A percentile compares a stretch with the other conserved stretches of the same genome.
These are phyloP conservation scores for Palythoa heliodiscus DNA, from an alignment of 92 coral and sea anemone species.

Conservation along the genomic window DNA sequence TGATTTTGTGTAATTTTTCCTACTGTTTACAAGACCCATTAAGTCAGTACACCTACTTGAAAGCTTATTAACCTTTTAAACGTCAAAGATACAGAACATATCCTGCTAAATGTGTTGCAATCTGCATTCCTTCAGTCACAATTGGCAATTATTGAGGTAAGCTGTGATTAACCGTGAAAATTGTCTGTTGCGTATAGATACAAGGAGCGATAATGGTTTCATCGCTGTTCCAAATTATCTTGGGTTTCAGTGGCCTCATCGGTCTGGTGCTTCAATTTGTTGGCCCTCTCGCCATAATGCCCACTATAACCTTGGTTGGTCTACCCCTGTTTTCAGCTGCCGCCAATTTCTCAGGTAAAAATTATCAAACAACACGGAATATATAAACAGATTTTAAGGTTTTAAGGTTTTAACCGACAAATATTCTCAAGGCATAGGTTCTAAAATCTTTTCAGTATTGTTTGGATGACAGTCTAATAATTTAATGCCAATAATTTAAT, in stretches of 20 bases:
- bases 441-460: no score
- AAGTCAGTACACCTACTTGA: no score
- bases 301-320: constrained; percentile 28
- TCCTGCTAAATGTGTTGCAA: neutral
- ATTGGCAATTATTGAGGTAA: neutral
- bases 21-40: no score
- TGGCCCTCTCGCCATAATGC: constrained; percentile 40
- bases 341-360: constrained; percentile 31
- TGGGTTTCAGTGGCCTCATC: constrained; percentile 37
- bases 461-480: no score
- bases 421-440: no score
- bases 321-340: constrained; percentile 30
- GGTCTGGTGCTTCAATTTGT: constrained; percentile 30
- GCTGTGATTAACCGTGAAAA: neutral
- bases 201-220: constrained; percentile 41
- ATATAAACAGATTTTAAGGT: neutral
- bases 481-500: no score
- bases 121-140: neutral
- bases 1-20: no score
- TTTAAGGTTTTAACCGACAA: no score
- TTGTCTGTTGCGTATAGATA: constrained; percentile 1
- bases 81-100: no score
- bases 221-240: constrained; percentile 28
- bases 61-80: no score
- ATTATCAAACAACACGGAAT: neutral